A percentile compares a stretch with the other conserved stretches of the same genome.
Conservation (phyloP, 2,113 vertebrate species). For the Myocastor coypus region DNA sequence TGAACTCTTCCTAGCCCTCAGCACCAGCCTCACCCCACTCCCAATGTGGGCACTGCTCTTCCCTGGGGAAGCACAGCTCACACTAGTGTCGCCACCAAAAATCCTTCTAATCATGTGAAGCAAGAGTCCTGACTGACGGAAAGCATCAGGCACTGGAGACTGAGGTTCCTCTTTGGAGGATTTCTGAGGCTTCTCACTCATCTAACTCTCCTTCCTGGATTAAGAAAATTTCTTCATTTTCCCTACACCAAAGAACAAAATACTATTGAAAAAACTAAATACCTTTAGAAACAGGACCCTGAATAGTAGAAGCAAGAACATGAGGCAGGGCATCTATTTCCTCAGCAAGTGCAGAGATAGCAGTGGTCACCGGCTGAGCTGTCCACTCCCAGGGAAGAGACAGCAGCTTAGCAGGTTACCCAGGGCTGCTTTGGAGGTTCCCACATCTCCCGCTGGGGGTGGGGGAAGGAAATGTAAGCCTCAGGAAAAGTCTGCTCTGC, state of each 20-base stretch:
- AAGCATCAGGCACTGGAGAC: neutral
- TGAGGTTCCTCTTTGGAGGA: neutral
- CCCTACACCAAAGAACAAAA: neutral
- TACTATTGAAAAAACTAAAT: neutral
- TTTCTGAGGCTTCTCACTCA: neutral
- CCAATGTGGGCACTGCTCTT: neutral
- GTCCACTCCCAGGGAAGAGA: neutral
- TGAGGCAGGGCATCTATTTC: neutral
- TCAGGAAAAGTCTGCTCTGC: neutral
- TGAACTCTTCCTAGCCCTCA: neutral
- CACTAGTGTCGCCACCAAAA: neutral
- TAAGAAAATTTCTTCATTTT: neutral
- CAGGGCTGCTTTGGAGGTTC: neutral
- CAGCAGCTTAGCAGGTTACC: neutral
- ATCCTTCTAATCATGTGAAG: neutral
- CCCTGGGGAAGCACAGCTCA: neutral
- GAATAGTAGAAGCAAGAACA: neutral
- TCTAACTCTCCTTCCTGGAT: neutral
- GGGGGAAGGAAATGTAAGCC: neutral
- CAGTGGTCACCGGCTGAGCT: fast-evolving
- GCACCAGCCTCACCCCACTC: neutral
- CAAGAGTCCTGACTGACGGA: neutral
- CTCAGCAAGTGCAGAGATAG: neutral
- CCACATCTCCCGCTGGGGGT: neutral
- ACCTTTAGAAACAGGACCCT: neutral